Percentiles rank a stretch among this genome's conserved stretches.
Evolutionary conservation across 2,888 invertebrate genomes (phyloP).

Genomic region (Microplitis manilae): DNA sequence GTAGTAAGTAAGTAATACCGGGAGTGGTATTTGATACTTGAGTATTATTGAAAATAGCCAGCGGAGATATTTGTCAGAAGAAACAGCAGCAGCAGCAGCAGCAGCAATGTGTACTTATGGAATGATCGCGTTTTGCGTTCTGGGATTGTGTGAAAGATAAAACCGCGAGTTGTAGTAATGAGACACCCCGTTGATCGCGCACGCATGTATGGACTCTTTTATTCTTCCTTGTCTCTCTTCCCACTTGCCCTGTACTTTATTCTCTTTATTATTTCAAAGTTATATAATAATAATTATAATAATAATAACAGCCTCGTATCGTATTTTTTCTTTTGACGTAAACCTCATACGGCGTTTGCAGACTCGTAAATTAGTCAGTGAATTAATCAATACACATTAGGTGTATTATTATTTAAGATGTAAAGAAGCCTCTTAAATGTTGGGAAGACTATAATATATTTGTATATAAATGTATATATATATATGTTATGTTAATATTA

Average conservation of each 20-base stretch:
- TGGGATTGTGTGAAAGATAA: slow-evolving; percentile 31
- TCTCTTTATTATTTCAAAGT: background rate
- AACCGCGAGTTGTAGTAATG: slow-evolving; percentile 13
- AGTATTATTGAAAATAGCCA: background rate
- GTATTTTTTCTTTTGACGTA: background rate
- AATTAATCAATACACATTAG: background rate
- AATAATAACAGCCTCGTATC: background rate
- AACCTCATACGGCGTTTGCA: background rate
- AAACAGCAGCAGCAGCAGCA: background rate
- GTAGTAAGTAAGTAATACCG: too few relatives aligned
- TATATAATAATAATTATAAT: background rate
- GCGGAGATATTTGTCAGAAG: background rate
- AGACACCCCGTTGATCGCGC: background rate
- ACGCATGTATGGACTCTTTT: slow-evolving; percentile 2
- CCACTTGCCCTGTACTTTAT: background rate
- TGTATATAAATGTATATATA: background rate
- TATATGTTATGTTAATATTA: background rate
- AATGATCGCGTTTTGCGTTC: background rate
- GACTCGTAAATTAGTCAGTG: background rate
- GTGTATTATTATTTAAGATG: background rate
- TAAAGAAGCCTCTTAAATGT: background rate
- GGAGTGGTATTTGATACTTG: background rate
- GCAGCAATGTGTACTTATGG: background rate
- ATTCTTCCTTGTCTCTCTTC: background rate
- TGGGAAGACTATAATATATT: background rate